These are phyloP conservation scores for Molorchus minor DNA, from an alignment of 2,888 invertebrate species.

Conservation along the genomic window DNA sequence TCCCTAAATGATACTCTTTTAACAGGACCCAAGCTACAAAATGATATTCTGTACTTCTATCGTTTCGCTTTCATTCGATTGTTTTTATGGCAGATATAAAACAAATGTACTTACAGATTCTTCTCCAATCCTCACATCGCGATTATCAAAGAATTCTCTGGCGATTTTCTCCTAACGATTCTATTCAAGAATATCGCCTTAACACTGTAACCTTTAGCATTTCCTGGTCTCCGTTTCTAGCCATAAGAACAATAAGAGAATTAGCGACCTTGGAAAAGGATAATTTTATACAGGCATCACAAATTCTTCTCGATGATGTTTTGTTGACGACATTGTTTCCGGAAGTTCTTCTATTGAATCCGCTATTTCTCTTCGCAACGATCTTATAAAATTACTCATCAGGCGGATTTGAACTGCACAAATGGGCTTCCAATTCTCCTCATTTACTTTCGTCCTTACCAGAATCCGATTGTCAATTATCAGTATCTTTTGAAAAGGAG, in stretches of 20 bases:
- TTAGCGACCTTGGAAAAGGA: too few species aligned
- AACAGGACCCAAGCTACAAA: too few species aligned
- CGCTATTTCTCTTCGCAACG: not conserved
- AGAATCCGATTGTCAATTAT: not conserved
- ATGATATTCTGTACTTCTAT: conserved; percentile 4
- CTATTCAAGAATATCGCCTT: conserved; percentile 6
- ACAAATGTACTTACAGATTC: conserved; percentile 1
- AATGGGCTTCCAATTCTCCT: not conserved
- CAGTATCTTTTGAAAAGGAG: not conserved
- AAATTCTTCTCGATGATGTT: too few species aligned
- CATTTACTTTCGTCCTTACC: not conserved
- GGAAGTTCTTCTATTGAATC: too few species aligned
- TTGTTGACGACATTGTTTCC: too few species aligned
- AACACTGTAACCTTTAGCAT: too few species aligned
- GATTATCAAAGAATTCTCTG: too few species aligned
- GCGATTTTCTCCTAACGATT: conserved; percentile 7
- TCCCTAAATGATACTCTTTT: too few species aligned
- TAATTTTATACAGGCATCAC: not conserved
- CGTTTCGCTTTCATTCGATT: conserved; percentile 2
- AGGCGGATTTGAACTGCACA: not conserved
- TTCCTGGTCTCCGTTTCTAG: too few species aligned
- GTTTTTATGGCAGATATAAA: too few species aligned
- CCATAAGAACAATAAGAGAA: too few species aligned
- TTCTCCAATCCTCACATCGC: not conserved
- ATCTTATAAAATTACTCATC: not conserved